phyloP scores from a whole-genome alignment of 2,888 invertebrate genomes.

The Strigamia maritima region DNA sequence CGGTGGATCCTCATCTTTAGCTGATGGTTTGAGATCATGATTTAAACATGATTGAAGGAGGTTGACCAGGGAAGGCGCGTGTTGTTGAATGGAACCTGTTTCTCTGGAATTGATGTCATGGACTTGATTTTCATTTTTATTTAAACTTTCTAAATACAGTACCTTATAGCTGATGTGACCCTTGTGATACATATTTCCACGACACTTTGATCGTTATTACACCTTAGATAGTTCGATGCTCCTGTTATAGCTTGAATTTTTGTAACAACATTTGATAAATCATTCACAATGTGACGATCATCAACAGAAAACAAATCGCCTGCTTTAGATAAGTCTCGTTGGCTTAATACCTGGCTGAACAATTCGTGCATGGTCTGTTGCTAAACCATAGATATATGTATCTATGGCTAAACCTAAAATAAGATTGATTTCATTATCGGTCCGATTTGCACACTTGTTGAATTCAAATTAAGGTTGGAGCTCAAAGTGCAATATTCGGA shows the following conservation, averaged over 20 bases:
- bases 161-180: constrained; percentile 82
- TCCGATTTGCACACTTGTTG: background rate
- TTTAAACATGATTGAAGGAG: constrained; percentile 82
- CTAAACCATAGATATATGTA: background rate
- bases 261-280: constrained; percentile 77
- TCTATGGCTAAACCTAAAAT: background rate
- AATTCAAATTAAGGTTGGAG: background rate
- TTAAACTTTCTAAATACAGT: constrained; percentile 48
- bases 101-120: constrained; percentile 58
- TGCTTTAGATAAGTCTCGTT: constrained; percentile 82
- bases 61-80: constrained; percentile 77
- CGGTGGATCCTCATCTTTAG: constrained; percentile 82
- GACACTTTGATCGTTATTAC: constrained; percentile 88
- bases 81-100: constrained; percentile 79
- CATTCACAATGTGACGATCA: constrained; percentile 79
- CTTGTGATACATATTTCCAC: constrained; percentile 92
- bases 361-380: constrained; percentile 74
- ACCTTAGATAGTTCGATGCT: constrained; percentile 74
- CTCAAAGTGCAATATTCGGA: background rate
- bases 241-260: constrained; percentile 69
- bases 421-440: background rate
- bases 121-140: background rate
- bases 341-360: constrained; percentile 82
- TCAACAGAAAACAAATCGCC: constrained; percentile 86
- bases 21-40: constrained; percentile 77